Evolutionary conservation across 1,140 invertebrate genomes (phyloP), one percentile per base, ranked within the genome.

Genomic region (Drosophila biarmipes): DNA sequence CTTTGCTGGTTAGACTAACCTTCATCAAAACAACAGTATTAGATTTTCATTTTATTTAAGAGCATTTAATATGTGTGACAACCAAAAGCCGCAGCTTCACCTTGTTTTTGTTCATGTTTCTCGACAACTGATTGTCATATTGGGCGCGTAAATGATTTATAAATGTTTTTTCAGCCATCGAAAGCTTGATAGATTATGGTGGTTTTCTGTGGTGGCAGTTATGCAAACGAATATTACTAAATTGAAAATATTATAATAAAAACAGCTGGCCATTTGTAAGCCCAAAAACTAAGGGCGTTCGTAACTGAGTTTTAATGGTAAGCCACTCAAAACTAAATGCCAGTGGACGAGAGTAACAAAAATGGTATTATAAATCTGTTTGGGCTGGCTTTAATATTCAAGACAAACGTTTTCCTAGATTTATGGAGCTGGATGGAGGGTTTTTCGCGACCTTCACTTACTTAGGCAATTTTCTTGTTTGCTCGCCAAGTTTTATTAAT

Each of bases 401-500:
- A 31, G 7, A 10, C 24, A 69, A 69, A 40, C 19, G 27, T 4
- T 40, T 15, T 14, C 0, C 34, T 10, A 24, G 14, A 55, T 45
- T 38, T 46, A 54, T 56, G 27, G 34, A 31, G 17, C 2, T 12
- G 6, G 3, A 21, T 17, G 4, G 21, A 8, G 21, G 12, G 6
- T 27, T 43, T 10, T 7, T 4, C 8, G 14, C 49, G 54, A 51
- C 40, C 40, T 52, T 57, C 52, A 73, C 29, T 52, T 61, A 24
- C 67, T 46, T 72, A 29, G 27, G 42, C 34, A 27, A 48, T 27
- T 74, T 59, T 35, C 51, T 54, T 71, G 52, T 58, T 73, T 58
- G 56, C 56, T 40, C 21, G 7, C 45, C 52, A 79, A 85, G 53
- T 73, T 79, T 86, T 80, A 86, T 86, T 81, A 86, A 86, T 86